phyloP scores from a whole-genome alignment of 2,888 invertebrate genomes.

The Lingula anatina region DNA sequence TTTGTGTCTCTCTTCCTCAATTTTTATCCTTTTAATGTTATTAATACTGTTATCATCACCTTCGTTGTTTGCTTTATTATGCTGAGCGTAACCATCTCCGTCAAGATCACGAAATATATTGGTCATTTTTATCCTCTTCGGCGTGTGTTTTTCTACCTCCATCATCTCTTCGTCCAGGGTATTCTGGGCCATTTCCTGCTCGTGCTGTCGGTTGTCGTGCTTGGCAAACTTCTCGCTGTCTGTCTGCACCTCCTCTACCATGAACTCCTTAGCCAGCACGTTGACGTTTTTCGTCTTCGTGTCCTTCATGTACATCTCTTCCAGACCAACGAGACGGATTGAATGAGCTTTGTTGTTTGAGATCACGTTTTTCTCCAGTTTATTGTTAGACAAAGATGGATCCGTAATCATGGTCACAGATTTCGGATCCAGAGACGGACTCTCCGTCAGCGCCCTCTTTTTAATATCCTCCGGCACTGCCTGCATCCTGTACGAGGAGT shows the following conservation, averaged over 20 bases:
- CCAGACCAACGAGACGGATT: conserved; percentile 33
- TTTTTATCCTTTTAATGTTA: conserved; percentile 38
- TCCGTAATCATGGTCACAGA: no score
- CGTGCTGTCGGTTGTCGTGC: conserved; percentile 48
- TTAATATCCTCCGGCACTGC: no score
- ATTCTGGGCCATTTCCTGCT: conserved; percentile 46
- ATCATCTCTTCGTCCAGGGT: neutral
- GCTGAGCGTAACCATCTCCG: no score
- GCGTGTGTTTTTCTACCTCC: neutral
- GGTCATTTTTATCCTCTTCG: conserved; percentile 53
- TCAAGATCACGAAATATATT: no score
- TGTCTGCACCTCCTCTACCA: conserved; percentile 56
- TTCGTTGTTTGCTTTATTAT: conserved; percentile 38
- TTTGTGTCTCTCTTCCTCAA: conserved; percentile 37
- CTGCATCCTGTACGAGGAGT: no score
- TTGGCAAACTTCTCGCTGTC: conserved; percentile 60
- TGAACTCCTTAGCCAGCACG: conserved; percentile 52
- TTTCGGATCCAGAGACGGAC: no score
- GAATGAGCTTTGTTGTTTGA: no score
- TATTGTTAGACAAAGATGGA: no score
- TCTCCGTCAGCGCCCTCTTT: no score
- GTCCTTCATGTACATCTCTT: conserved; percentile 58
- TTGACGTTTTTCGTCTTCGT: conserved; percentile 61
- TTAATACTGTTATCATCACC: conserved; percentile 12
- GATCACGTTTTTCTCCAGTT: no score